Conservation (phyloP, 2,113 vertebrate species). For the Columba janthina region DNA sequence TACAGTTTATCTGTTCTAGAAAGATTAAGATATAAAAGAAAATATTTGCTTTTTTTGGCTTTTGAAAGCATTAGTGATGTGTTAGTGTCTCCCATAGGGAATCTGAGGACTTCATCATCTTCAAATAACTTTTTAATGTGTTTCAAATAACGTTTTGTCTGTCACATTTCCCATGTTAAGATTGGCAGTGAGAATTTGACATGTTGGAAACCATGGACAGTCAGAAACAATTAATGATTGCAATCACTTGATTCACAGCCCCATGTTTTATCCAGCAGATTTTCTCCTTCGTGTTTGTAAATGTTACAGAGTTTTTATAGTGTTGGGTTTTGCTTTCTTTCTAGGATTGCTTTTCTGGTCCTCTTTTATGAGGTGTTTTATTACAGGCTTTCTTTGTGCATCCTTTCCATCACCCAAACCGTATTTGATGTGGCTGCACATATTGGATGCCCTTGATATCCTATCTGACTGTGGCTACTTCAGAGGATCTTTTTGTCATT, state of each 20-base stretch:
- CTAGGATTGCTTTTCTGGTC: background rate
- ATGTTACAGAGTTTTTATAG: background rate
- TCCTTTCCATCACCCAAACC: background rate
- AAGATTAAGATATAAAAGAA: background rate
- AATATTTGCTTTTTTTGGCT: background rate
- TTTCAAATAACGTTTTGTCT: background rate
- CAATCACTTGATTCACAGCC: background rate
- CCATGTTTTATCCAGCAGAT: background rate
- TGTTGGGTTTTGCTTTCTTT: background rate
- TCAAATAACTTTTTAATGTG: background rate
- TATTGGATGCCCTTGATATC: slow-evolving; percentile 25
- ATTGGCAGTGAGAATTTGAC: background rate
- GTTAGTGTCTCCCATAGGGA: background rate
- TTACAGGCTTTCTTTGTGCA: background rate
- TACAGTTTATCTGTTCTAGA: background rate
- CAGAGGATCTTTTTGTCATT: slow-evolving; percentile 16
- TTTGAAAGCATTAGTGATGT: background rate
- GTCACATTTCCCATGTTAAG: background rate
- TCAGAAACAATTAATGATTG: background rate
- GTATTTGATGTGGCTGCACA: background rate
- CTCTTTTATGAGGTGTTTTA: slow-evolving; percentile 52
- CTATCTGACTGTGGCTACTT: background rate
- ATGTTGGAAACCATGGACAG: background rate
- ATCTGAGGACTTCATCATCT: background rate
- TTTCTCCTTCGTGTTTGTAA: background rate